Evolutionary conservation across 92 coral and sea anemone genomes (phyloP).

Genomic region (Umimayanthus chanpuru): DNA sequence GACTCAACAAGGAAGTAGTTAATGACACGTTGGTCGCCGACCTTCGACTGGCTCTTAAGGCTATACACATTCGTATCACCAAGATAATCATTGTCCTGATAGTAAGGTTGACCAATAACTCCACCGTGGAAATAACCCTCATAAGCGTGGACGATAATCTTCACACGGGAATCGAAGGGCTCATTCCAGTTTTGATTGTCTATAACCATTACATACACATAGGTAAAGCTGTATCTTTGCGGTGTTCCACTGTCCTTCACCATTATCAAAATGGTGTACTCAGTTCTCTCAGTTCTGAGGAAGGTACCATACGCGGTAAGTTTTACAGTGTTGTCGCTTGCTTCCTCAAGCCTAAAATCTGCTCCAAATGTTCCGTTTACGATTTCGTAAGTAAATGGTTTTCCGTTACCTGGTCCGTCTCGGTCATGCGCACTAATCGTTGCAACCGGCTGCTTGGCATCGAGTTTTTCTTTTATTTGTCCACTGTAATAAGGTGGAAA

Average conservation of each 20-base stretch:
- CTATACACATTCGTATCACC: constrained; percentile 72
- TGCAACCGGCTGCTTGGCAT: constrained; percentile 66
- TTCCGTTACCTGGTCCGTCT: constrained; percentile 68
- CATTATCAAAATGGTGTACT: constrained; percentile 61
- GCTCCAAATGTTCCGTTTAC: constrained; percentile 65
- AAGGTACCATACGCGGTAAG: constrained; percentile 61
- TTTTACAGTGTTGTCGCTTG: constrained; percentile 54
- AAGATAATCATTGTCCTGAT: constrained; percentile 76
- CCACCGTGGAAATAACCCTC: constrained; percentile 82
- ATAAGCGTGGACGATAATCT: constrained; percentile 77
- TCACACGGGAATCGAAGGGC: constrained; percentile 67
- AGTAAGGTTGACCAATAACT: constrained; percentile 74
- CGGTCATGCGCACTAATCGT: constrained; percentile 75
- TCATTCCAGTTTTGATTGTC: constrained; percentile 69
- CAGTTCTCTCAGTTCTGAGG: constrained; percentile 66
- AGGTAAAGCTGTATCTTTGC: constrained; percentile 53
- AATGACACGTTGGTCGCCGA: constrained; percentile 42
- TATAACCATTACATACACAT: constrained; percentile 68
- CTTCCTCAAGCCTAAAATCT: constrained; percentile 63
- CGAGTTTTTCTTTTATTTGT: constrained; percentile 64
- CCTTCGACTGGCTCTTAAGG: constrained; percentile 49
- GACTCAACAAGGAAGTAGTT: constrained; percentile 67
- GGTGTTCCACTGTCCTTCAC: constrained; percentile 80
- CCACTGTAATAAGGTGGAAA: constrained; percentile 72
- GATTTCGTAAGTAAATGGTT: constrained; percentile 68